Evolutionary conservation across 2,888 invertebrate species (phyloP).

Genomic region (Biston stratarius): DNA sequence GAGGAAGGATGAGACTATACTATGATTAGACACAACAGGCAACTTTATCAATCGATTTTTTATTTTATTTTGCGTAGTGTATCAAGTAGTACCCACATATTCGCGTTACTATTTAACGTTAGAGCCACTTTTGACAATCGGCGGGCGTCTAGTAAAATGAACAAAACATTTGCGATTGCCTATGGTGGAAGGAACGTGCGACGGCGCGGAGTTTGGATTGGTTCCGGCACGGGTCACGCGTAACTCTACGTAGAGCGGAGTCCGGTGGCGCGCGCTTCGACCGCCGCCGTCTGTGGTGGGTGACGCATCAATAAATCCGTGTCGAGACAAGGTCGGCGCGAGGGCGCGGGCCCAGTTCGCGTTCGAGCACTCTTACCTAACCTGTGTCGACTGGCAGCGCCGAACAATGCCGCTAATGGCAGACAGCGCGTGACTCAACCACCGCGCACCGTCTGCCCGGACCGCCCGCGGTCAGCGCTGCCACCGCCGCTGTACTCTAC

Average conservation of each 20-base stretch:
- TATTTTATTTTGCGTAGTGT: not conserved
- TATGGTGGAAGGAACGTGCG: constrained; percentile 27
- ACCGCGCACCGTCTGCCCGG: constrained; percentile 32
- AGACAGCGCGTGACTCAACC: constrained; percentile 76
- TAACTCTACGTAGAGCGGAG: constrained; percentile 50
- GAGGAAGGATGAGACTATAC: too few relatives aligned
- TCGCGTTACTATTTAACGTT: not conserved
- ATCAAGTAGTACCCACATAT: not conserved
- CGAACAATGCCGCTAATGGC: constrained; percentile 62
- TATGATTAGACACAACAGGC: too few relatives aligned
- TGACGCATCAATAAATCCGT: constrained; percentile 84
- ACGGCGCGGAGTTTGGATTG: constrained; percentile 46
- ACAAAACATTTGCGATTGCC: constrained; percentile 3
- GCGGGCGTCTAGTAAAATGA: not conserved
- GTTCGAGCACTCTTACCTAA: constrained; percentile 32
- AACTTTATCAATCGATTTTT: not conserved
- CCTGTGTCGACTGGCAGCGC: constrained; percentile 57
- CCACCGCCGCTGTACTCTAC: constrained; percentile 31
- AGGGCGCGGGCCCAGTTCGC: constrained; percentile 77
- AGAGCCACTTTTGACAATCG: constrained; percentile 1
- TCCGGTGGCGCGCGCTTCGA: constrained; percentile 43
- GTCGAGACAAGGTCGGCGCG: constrained; percentile 82
- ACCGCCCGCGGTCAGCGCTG: constrained; percentile 33
- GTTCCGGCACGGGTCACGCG: constrained; percentile 57
- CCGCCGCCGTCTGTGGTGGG: constrained; percentile 43